phyloP scores from a whole-genome alignment of 2,113 vertebrate species.

The Hippolais icterina region DNA sequence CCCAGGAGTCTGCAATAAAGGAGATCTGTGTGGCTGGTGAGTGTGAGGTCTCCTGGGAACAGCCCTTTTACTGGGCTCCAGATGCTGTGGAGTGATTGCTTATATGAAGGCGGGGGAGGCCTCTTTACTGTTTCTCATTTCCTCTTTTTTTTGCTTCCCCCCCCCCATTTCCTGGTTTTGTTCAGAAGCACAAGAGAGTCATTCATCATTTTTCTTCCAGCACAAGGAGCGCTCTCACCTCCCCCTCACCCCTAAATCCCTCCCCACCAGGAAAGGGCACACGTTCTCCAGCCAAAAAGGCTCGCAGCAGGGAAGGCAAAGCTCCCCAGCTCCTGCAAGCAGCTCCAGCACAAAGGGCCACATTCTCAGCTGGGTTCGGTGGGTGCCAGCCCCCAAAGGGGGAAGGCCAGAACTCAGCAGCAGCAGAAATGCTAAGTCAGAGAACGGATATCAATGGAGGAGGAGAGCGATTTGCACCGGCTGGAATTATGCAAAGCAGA shows the following conservation, averaged over 20 bases:
- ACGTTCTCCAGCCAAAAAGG: constrained; percentile 42
- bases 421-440: constrained; percentile 46
- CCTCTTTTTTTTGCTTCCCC: constrained; percentile 23
- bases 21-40: constrained; percentile 24
- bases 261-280: constrained; percentile 57
- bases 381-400: constrained; percentile 34
- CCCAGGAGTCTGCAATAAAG: background rate
- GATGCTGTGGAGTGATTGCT: constrained; percentile 57
- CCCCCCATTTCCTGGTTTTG: constrained; percentile 64
- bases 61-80: constrained; percentile 49
- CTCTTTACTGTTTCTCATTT: constrained; percentile 67
- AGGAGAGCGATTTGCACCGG: background rate
- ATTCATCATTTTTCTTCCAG: constrained; percentile 67
- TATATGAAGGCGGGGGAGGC: constrained; percentile 52
- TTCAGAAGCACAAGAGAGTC: constrained; percentile 66
- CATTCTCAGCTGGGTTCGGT: constrained; percentile 50
- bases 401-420: constrained; percentile 18
- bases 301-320: constrained; percentile 51
- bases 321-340: constrained; percentile 17
- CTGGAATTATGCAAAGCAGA: constrained; percentile 23
- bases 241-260: constrained; percentile 61
- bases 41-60: constrained; percentile 43
- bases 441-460: background rate
- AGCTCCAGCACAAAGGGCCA: constrained; percentile 20
- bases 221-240: constrained; percentile 64